Conservation (phyloP, 2,888 invertebrate genomes). For the Achlya flavicornis region DNA sequence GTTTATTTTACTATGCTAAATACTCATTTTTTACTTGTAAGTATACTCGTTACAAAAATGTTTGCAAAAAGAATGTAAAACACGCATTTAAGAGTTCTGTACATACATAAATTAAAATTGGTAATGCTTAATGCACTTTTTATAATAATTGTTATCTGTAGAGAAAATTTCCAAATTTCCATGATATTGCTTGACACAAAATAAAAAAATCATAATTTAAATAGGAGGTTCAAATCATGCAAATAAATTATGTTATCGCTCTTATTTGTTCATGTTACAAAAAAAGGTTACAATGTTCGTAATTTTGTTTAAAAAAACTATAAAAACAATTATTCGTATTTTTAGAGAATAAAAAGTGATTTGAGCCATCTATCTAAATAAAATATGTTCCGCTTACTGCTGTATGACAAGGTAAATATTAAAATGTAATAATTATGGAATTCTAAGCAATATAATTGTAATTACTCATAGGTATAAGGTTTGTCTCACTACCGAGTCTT, state of each 20-base stretch:
- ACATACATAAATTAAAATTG: constrained; percentile 82
- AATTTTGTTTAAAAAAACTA: background rate
- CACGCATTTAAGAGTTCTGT: constrained; percentile 76
- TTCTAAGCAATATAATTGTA: constrained; percentile 73
- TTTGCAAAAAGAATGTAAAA: constrained; percentile 28
- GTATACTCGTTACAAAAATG: constrained; percentile 27
- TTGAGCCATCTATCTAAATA: constrained; percentile 27
- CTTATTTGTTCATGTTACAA: background rate
- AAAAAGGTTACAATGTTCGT: no score
- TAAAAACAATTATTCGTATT: background rate
- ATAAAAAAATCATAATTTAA: constrained; percentile 28
- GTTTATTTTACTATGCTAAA: background rate
- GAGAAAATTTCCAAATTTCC: constrained; percentile 72
- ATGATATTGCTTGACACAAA: constrained; percentile 43
- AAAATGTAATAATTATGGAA: constrained; percentile 53
- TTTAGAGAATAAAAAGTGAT: background rate
- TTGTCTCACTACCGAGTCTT: constrained; percentile 54
- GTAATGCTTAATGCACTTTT: constrained; percentile 72
- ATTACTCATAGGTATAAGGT: constrained; percentile 53
- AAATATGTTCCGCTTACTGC: constrained; percentile 43
- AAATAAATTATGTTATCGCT: constrained; percentile 14
- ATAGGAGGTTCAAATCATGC: constrained; percentile 30
- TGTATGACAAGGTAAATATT: constrained; percentile 38
- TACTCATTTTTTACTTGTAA: background rate
- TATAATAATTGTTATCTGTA: constrained; percentile 62